phyloP scores from a whole-genome alignment of 2,888 invertebrate species.

The Alloscopus bannaensis region DNA sequence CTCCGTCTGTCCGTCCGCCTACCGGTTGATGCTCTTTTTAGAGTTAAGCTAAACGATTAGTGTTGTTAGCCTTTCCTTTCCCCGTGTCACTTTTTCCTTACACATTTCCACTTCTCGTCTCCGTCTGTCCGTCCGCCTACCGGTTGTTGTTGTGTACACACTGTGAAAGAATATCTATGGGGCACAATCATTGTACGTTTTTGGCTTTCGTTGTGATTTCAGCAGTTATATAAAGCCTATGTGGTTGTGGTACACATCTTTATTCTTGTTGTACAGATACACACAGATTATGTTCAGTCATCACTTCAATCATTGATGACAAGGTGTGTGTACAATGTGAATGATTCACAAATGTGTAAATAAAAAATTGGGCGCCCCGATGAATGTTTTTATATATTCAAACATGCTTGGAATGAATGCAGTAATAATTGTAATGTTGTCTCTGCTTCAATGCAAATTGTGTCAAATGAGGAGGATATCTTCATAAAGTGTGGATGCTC shows the following conservation, averaged over 20 bases:
- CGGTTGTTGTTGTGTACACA: neutral
- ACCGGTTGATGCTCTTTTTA: no score
- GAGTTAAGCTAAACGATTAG: neutral
- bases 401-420: no score
- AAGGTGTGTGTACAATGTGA: neutral
- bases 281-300: no score
- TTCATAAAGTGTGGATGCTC: no score
- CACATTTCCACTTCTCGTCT: neutral
- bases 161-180: no score
- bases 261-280: neutral
- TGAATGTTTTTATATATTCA: no score
- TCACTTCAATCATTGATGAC: no score
- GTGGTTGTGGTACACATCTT: neutral
- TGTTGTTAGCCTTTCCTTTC: neutral
- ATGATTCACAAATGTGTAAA: neutral
- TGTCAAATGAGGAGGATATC: no score
- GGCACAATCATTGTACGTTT: no score
- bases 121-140: neutral
- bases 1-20: conserved; percentile 22
- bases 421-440: no score
- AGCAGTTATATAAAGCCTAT: neutral
- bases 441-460: no score
- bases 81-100: neutral
- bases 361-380: no score
- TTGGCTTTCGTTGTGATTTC: neutral